Base-by-base conservation (phyloP, 2,888 invertebrate species). In the Lamellibrachia satsuma region DNA sequence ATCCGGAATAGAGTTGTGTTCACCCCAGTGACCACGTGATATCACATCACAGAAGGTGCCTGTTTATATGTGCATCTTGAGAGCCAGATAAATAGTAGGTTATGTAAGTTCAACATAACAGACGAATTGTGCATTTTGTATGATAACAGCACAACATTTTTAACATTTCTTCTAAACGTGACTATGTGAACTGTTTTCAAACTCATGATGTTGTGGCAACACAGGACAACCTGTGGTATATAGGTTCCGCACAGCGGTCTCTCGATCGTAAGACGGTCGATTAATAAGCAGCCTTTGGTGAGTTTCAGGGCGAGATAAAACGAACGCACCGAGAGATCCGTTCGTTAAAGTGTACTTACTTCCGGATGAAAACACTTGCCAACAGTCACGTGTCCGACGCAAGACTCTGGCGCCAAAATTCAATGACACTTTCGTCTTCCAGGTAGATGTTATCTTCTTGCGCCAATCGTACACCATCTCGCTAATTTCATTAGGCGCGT, bases 331-430 rank as follows among this genome's bases (percentile, higher is more conserved):
- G 22, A 94, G 96, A 7, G 96, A 96, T 94, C 96, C 96, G 0
- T 96, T 95, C 92, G 96, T 96, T 0, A 96, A 96, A 93, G 92
- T 96, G 7, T 95, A 95, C 91, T 94, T 96, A 3, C 93, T 96
- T n/a, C 96, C 96, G 7, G 96, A 96, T 90, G 96, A 96, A 93
- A 93, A 94, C 51, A 95, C 94, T 3, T 95, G 95, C 92, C 94
- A 95, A 57, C 94, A 95, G 39, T 95, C 96, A 8, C 95, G 95
- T 94, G 95, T 95, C 8, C 94, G 95, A 52, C 95, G 95, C 93
- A 96, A 95, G 93, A 96, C 96, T 0, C 93, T 95, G 8, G 94
- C 95, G 55, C 96, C 96, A 2, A 93, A 95, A 4, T 96, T 95
- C 94, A 96, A 96, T 93, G 96, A 96, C 93, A 95, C 95, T 7